Conservation (phyloP, 2,888 invertebrate species). For the Tenthredo mesomela region DNA sequence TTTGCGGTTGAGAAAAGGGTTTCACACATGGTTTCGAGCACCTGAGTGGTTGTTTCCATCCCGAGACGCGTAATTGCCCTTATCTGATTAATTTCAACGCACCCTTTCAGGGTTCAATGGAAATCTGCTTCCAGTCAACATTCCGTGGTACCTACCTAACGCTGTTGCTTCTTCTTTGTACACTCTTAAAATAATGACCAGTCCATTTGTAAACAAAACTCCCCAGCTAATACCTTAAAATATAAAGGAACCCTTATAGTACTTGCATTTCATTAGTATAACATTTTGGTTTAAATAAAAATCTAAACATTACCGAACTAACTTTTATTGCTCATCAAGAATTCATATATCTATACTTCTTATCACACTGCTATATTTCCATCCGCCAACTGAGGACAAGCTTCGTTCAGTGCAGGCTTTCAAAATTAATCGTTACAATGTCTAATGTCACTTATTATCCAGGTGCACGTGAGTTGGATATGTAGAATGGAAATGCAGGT, state of each 20-base stretch:
- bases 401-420: neutral
- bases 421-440: neutral
- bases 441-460: constrained; percentile 17
- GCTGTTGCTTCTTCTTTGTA: too few relatives aligned
- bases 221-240: neutral
- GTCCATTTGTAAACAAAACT: neutral
- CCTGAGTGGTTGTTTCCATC: constrained; percentile 50
- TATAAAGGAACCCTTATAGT: neutral
- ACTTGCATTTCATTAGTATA: neutral
- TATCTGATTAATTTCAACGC: constrained; percentile 51
- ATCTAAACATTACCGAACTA: neutral
- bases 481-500: constrained; percentile 30
- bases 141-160: constrained; percentile 21
- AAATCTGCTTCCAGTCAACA: constrained; percentile 41
- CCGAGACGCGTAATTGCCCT: constrained; percentile 44
- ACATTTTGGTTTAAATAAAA: neutral
- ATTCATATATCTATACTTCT: neutral
- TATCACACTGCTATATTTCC: neutral
- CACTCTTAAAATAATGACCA: neutral
- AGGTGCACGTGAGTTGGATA: constrained; percentile 12
- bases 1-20: constrained; percentile 48
- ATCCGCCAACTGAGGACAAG: neutral
- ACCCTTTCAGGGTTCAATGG: constrained; percentile 20
- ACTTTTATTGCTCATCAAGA: neutral
- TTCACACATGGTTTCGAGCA: constrained; percentile 43